Conservation (phyloP, 2,888 invertebrate species). For the Macaria notata region DNA sequence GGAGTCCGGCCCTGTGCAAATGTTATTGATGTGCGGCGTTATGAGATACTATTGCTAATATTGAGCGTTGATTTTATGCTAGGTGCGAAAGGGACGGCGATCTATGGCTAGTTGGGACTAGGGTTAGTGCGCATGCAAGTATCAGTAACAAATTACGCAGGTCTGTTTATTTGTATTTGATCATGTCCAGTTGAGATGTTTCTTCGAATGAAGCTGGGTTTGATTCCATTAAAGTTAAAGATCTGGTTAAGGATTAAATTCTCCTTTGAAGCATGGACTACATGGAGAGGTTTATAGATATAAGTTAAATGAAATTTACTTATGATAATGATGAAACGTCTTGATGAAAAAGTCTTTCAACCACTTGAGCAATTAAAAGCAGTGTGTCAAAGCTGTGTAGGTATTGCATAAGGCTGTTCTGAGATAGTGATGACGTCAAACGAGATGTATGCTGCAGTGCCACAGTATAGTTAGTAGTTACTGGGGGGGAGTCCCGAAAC, state of each 20-base stretch:
- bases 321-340: too few species aligned
- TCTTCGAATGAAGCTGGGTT: too few species aligned
- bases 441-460: background rate
- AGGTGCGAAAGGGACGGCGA: slow-evolving; percentile 34
- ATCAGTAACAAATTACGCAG: background rate
- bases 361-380: slow-evolving; percentile 2
- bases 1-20: slow-evolving; percentile 52
- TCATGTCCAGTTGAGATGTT: too few species aligned
- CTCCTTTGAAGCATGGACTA: too few species aligned
- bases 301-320: too few species aligned
- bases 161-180: too few species aligned
- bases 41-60: slow-evolving; percentile 56
- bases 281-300: too few species aligned
- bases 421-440: slow-evolving; percentile 12
- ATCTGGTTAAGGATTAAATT: too few species aligned
- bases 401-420: slow-evolving; percentile 7
- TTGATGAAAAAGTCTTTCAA: too few species aligned
- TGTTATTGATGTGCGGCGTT: slow-evolving; percentile 49
- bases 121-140: slow-evolving; percentile 15
- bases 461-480: background rate
- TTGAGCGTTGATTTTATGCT: slow-evolving; percentile 47
- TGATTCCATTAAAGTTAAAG: too few species aligned
- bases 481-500: slow-evolving; percentile 11
- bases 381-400: slow-evolving; percentile 2
- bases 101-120: slow-evolving; percentile 22